Evolutionary conservation across 2,113 vertebrate species (phyloP), one percentile per base, ranked within the genome.

Genomic region (Ptilonorhynchus violaceus): DNA sequence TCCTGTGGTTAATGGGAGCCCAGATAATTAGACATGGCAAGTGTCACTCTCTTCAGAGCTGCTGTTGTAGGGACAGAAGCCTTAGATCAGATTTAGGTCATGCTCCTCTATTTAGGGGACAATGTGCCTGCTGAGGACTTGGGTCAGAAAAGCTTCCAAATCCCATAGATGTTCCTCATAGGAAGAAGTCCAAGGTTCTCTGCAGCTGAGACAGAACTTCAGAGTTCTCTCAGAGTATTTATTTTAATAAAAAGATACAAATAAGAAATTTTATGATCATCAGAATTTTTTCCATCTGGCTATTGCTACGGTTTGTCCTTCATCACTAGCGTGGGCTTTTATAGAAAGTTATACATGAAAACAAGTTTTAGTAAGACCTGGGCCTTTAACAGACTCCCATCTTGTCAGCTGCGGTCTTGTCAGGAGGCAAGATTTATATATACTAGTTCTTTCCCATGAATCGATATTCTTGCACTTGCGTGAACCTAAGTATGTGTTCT

Each of bases 161-260:
- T 23, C 78, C 30, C 31, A 17, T 5, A 58, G 22, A 42, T 0
- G 0, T n/a, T 60, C 25, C 59, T 37, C 25, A 35, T 0, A 41
- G 37, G 31, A 58, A 39, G 21, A 53, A 49, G 25, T 16, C 14
- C 4, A 3, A 78, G 22, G 37, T 42, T 77, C 35, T 73, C 70
- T 46, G 47, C 13, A 82, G 33, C 8, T 25, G 11, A 91, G 30
- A 37, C 8, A 87, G 67, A 87, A 58, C 12, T 33, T 31, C 15
- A 25, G 15, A 41, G 23, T 17, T 70, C 28, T 46, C 22, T 52
- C 17, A 53, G 18, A 33, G 6, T 47, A 69, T 31, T 79, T 67
- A 39, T 79, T 68, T 60, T 28, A 25, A 87, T 37, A 53, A 77
- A 74, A 18, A 58, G 8, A 49, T 21, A 66, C 14, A 6, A 55